phyloP scores from a whole-genome alignment of 1,140 invertebrate species.

The Oryctes rhinoceros region DNA sequence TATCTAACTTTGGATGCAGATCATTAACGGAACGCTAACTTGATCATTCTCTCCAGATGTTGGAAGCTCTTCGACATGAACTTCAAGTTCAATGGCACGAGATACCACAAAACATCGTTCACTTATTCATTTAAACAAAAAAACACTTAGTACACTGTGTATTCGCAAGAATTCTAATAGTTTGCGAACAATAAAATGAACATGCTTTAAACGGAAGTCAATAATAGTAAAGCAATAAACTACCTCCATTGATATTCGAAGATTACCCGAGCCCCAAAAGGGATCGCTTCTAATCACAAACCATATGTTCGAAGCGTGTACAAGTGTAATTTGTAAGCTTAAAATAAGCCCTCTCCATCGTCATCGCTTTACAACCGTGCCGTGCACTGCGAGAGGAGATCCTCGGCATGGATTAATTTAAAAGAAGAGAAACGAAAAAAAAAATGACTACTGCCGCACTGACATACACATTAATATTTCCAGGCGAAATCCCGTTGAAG shows the following conservation, averaged over 20 bases:
- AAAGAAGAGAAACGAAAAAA: neutral
- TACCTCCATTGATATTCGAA: neutral
- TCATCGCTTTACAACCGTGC: neutral
- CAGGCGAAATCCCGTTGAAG: constrained; percentile 21
- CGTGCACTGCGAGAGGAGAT: neutral
- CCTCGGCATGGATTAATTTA: neutral
- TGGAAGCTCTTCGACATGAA: too few species aligned
- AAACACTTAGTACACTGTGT: too few species aligned
- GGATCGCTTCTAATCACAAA: constrained; percentile 2
- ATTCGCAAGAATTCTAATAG: too few species aligned
- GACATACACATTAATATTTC: constrained; percentile 29
- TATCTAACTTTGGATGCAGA: too few species aligned
- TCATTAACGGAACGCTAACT: too few species aligned
- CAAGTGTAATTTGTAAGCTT: constrained; percentile 20
- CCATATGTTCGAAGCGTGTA: neutral
- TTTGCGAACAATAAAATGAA: too few species aligned
- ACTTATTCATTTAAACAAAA: too few species aligned
- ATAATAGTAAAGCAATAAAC: neutral
- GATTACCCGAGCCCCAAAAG: neutral
- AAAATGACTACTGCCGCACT: constrained; percentile 13
- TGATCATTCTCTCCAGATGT: too few species aligned
- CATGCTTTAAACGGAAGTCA: too few species aligned
- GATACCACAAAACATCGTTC: too few species aligned
- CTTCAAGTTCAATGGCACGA: too few species aligned
- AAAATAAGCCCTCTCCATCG: constrained; percentile 22